Evolutionary conservation across 2,797 vertebrate species (phyloP), one percentile per base, ranked within the genome.

Genomic region (Acestrorhynchus altus): DNA sequence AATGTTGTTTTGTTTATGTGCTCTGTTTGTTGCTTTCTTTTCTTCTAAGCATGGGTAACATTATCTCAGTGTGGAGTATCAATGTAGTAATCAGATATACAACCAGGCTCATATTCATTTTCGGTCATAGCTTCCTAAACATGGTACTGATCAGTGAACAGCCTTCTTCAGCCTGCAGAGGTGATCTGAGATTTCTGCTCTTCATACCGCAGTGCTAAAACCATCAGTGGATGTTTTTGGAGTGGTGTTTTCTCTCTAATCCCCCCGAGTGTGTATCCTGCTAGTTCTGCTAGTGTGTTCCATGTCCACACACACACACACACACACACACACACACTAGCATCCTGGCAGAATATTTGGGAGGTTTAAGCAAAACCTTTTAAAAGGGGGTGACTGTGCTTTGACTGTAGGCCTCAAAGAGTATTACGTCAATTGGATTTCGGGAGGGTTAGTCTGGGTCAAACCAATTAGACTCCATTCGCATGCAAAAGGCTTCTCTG

Each of bases 401-500:
- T 80, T 85, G 77, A 72, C 87, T 88, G 83, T 75, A 88, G 88
- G 82, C 90, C 90, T 92, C 87, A 91, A 89, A 92, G 84, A 89
- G 89, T 92, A 92, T 93, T 93, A 93, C 91, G 90, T 90, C 90
- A 91, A 94, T 93, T 94, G 92, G 93, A 94, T 95, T 95, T 90
- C 88, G 86, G 85, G 51, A 56, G 93, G 91, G 89, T 95, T 94
- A 94, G 88, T 92, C 89, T 90, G 89, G 91, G 92, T 96, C 93
- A 94, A 94, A 93, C 92, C 94, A 93, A 92, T 94, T 95, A 93
- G 90, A 89, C 89, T 92, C 84, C 84, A 87, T 93, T 96, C 89
- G 90, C 88, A 92, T 91, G 85, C 91, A 90, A 93, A 93, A 88
- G 91, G 90, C 90, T 93, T 92, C 87, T 89, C 88, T 67, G 24